These are phyloP conservation scores for Mesorhabditis sp. DNA, from an alignment of 2,888 invertebrate species.

Conservation along the genomic window DNA sequence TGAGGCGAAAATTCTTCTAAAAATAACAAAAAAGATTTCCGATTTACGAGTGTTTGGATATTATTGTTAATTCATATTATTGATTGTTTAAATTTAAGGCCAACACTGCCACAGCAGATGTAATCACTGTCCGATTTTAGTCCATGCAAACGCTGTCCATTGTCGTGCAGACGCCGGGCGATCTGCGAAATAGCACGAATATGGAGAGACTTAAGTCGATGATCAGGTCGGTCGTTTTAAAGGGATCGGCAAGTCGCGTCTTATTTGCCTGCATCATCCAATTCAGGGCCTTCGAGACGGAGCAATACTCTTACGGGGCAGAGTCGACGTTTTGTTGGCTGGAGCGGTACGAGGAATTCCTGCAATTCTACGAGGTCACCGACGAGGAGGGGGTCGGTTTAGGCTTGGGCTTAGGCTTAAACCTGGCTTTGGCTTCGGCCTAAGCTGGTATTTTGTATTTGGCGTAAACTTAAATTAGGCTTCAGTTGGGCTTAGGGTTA, in stretches of 20 bases:
- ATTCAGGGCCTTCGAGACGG: slow-evolving; percentile 17
- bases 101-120: no score
- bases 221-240: slow-evolving; percentile 15
- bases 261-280: background rate
- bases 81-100: no score
- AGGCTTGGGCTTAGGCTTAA: no score
- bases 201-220: slow-evolving; percentile 19
- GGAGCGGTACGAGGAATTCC: slow-evolving; percentile 30
- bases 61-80: no score
- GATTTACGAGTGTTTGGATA: no score
- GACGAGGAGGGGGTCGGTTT: no score
- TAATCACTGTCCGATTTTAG: slow-evolving; percentile 9
- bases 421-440: no score
- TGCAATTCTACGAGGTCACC: slow-evolving; percentile 26
- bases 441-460: background rate
- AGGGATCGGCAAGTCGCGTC: no score
- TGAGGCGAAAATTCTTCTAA: no score
- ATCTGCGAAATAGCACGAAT: slow-evolving; percentile 24
- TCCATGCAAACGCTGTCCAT: slow-evolving; percentile 38
- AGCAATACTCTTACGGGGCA: slow-evolving; percentile 24
- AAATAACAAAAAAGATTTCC: no score
- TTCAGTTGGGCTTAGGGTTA: background rate
- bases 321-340: slow-evolving; percentile 41
- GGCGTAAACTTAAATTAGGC: background rate
- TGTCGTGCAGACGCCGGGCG: slow-evolving; percentile 29